These are phyloP conservation scores for Fistularia tabacaria DNA, from an alignment of 2,797 vertebrate species.

Conservation along the genomic window DNA sequence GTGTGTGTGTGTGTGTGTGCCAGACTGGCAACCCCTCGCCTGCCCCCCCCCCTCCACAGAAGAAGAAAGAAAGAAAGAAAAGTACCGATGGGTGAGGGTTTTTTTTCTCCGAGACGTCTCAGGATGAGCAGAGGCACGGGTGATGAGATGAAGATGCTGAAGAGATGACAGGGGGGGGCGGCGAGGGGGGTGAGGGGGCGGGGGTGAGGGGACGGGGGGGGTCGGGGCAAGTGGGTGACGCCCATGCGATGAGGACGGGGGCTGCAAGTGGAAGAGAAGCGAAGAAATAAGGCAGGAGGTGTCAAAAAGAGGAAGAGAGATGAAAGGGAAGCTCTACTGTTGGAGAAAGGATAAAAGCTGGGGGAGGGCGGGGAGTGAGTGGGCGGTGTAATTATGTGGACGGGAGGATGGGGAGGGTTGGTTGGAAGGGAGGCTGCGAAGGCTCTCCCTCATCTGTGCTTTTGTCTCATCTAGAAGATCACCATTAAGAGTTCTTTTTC, in stretches of 20 bases:
- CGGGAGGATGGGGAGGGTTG: conserved; percentile 1
- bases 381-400: conserved; percentile 13
- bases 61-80: conserved; percentile 20
- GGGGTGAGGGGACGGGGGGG: too few species aligned
- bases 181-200: too few species aligned
- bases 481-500: conserved; percentile 1
- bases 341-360: conserved; percentile 21
- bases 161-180: conserved; percentile 5
- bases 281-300: too few species aligned
- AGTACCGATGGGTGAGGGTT: conserved; percentile 44
- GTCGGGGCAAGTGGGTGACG: too few species aligned
- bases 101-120: conserved; percentile 2
- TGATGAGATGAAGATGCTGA: conserved; percentile 3
- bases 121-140: conserved; percentile 4
- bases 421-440: conserved; percentile 7
- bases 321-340: conserved; percentile 32
- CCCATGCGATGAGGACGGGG: too few species aligned
- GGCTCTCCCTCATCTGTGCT: too few species aligned
- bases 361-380: neutral
- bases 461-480: conserved; percentile 8
- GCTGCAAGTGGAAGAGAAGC: too few species aligned
- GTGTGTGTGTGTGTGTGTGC: conserved; percentile 16
- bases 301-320: conserved; percentile 17
- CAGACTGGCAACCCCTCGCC: conserved; percentile 50
- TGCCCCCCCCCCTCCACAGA: too few species aligned